These are phyloP conservation scores for Myotis myotis DNA, from an alignment of 2,797 vertebrate species.

Conservation along the genomic window DNA sequence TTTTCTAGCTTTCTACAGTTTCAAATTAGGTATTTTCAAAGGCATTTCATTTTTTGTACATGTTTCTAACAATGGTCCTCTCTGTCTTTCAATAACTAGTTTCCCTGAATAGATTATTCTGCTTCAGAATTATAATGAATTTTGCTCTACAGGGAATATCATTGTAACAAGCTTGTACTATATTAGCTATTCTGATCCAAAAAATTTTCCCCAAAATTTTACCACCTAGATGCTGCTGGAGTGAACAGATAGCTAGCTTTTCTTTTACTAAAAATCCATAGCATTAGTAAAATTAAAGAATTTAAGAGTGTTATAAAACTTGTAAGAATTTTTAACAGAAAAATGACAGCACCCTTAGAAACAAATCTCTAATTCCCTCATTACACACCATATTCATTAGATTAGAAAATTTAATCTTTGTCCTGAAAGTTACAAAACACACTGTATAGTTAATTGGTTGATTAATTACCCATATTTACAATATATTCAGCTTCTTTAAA, in stretches of 20 bases:
- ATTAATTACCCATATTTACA: constrained; percentile 6
- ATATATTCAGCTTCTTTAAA: not conserved
- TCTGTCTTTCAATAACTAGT: not conserved
- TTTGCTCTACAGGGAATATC: not conserved
- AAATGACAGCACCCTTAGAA: not conserved
- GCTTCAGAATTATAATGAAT: constrained; percentile 42
- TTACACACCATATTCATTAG: not conserved
- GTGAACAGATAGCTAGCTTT: not conserved
- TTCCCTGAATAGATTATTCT: constrained; percentile 2
- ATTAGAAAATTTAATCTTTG: constrained; percentile 33
- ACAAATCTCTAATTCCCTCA: not conserved
- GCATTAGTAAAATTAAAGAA: constrained; percentile 1
- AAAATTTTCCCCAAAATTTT: not conserved
- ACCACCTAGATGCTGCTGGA: not conserved
- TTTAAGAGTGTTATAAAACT: constrained; percentile 2
- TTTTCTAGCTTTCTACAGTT: constrained; percentile 26
- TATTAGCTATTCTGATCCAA: constrained; percentile 1
- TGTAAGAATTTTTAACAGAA: constrained; percentile 13
- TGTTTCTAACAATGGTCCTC: constrained; percentile 28
- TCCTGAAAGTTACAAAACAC: not conserved
- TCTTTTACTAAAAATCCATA: not conserved
- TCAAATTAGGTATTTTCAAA: constrained; percentile 25
- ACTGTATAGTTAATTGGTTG: constrained; percentile 4
- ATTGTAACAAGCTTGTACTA: not conserved
- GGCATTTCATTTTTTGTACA: not conserved